These are phyloP conservation scores for Tiliacea citrago DNA, from an alignment of 2,888 invertebrate species.

Conservation along the genomic window DNA sequence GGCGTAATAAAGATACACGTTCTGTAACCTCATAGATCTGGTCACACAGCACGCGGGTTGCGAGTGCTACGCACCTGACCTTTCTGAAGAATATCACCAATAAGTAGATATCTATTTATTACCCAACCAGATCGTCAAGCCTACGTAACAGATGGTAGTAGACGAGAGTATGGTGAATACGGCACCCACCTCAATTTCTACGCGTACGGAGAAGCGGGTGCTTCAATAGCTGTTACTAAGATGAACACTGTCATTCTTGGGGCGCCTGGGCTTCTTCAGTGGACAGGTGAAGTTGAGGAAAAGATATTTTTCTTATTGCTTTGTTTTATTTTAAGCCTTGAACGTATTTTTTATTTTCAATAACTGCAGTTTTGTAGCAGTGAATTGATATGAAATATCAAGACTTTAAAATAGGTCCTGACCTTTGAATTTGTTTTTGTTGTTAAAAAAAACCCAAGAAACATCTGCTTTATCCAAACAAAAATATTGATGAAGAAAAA, in stretches of 20 bases:
- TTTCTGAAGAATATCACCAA: too few relatives aligned
- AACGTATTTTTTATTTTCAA: neutral
- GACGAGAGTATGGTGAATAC: slow-evolving; percentile 79
- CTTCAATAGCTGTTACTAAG: slow-evolving; percentile 86
- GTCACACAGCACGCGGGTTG: too few relatives aligned
- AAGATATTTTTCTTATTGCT: neutral
- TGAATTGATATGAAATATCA: slow-evolving; percentile 1
- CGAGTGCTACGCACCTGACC: too few relatives aligned
- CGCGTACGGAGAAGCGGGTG: slow-evolving; percentile 89
- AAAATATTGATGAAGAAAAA: neutral
- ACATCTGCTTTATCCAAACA: neutral
- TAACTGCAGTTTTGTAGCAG: neutral
- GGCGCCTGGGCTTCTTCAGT: slow-evolving; percentile 91
- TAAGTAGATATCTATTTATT: too few relatives aligned
- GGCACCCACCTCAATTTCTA: slow-evolving; percentile 84
- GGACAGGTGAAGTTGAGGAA: slow-evolving; percentile 85
- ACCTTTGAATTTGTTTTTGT: neutral
- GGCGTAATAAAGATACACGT: too few relatives aligned
- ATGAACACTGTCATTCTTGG: slow-evolving; percentile 88
- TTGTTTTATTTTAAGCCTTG: neutral
- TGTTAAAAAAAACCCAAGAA: neutral
- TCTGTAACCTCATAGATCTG: too few relatives aligned
- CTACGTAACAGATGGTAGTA: slow-evolving; percentile 71
- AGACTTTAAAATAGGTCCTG: neutral
- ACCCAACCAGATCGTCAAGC: slow-evolving; percentile 77